Base-by-base conservation (phyloP, 1,140 invertebrate species). In the Microplitis mediator region DNA sequence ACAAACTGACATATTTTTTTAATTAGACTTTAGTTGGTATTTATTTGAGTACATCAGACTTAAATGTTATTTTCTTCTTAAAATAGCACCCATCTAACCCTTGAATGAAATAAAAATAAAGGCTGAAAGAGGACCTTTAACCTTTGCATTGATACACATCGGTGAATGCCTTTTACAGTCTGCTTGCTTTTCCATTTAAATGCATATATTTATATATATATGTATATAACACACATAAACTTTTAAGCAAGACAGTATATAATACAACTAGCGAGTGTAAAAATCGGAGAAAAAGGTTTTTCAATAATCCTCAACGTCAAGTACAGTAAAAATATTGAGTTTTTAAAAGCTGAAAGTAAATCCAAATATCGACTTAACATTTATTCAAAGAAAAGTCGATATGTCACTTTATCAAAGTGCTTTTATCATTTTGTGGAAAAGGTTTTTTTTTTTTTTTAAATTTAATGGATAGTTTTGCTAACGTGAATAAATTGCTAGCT, bases 301-400 rank as follows among this genome's bases (percentile, higher is more conserved):
- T 67, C 64, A 67, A 67, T 31, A 16, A 50, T 50, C 64, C 64
- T 52, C 50, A 50, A 67, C 51, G 14, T 39, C 64, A 32, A 67
- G 64, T 67, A 50, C 39, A 45, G 39, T 34, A 16, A 34, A 34
- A 67, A 52, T 67, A 39, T 67, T 67, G n/a, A 67, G 51, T 67
- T 67, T 16, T 16, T 54, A 67, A 67, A 50, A 50, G 52, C 45
- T 67, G 64, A 67, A 67, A 67, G 50, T 31, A 45, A 45, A 45
- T 45, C 39, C 39, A 45, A 11, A 45, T 39, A 2, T 9, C 36
- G 36, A 39, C 6, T 39, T 39, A 23, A 23, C 23, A 23, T 23
- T 23, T 23, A 23, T 23, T 23, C 23, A 23, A 23, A 23, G 23
- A 23, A 23, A 23, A 23, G 23, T 23, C 23, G 23, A 23, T 23